phyloP scores from a whole-genome alignment of 2,113 vertebrate species.

The Anarrhichthys ocellatus region DNA sequence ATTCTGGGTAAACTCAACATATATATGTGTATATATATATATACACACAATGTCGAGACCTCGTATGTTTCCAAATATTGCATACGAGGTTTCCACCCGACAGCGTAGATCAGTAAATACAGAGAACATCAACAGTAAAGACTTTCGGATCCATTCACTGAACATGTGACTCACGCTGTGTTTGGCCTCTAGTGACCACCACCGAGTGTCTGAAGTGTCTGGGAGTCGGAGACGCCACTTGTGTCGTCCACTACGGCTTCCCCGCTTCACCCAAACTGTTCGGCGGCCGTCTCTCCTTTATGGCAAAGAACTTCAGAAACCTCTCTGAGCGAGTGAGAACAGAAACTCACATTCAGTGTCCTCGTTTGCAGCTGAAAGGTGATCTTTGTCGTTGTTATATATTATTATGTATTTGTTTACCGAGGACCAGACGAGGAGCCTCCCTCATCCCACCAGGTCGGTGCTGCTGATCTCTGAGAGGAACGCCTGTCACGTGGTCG shows the following conservation, averaged over 20 bases:
- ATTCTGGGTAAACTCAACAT: slow-evolving; percentile 85
- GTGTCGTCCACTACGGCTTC: slow-evolving; percentile 91
- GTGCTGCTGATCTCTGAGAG: slow-evolving; percentile 89
- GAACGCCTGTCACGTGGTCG: slow-evolving; percentile 67
- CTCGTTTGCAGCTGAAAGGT: background rate
- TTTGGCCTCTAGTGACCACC: slow-evolving; percentile 84
- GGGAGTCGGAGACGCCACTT: slow-evolving; percentile 88
- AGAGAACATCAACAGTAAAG: too few relatives aligned
- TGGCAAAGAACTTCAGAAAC: slow-evolving; percentile 86
- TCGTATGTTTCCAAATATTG: too few relatives aligned
- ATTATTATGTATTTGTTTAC: too few relatives aligned
- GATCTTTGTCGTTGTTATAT: background rate
- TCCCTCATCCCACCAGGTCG: slow-evolving; percentile 76
- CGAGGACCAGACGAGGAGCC: slow-evolving; percentile 49
- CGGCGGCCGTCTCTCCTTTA: slow-evolving; percentile 86
- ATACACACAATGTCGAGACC: too few relatives aligned
- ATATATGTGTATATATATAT: too few relatives aligned
- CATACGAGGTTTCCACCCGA: too few relatives aligned
- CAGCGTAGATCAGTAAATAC: too few relatives aligned
- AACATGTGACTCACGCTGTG: background rate
- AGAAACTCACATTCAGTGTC: background rate
- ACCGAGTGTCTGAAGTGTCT: slow-evolving; percentile 85
- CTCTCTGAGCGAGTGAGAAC: slow-evolving; percentile 78
- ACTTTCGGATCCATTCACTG: too few relatives aligned
- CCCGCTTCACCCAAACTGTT: slow-evolving; percentile 86